phyloP scores from a whole-genome alignment of 2,888 invertebrate species.

The Branchellion lobata region DNA sequence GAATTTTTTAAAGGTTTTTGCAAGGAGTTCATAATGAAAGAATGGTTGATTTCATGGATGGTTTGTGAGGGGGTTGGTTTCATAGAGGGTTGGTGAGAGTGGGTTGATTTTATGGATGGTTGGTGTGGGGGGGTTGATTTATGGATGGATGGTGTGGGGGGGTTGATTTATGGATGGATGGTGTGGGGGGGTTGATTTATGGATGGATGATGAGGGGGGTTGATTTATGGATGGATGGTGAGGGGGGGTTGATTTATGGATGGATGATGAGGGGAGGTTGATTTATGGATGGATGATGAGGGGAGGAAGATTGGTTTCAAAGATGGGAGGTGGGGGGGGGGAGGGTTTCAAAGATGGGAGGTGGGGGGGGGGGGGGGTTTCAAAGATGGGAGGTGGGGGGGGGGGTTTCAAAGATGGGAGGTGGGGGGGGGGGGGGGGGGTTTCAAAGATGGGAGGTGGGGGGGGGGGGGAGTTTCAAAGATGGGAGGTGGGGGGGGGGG shows the following conservation, averaged over 20 bases:
- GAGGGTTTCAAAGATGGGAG: neutral
- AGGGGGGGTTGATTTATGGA: neutral
- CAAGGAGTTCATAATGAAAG: too few species aligned
- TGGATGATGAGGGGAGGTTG: neutral
- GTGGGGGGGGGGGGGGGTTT: neutral
- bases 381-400: too few species aligned
- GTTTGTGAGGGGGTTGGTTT: neutral
- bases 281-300: neutral
- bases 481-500: too few species aligned
- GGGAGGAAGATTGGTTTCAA: neutral
- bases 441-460: too few species aligned
- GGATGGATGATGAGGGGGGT: neutral
- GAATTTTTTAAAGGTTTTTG: too few species aligned
- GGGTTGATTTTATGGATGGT: too few species aligned
- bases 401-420: too few species aligned
- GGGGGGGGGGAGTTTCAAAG: too few species aligned
- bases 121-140: neutral
- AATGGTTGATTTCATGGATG: neutral
- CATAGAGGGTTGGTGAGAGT: neutral
- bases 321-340: neutral
- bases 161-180: constrained; percentile 6
- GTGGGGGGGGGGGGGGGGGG: too few species aligned
- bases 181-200: neutral
- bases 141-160: neutral
- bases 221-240: neutral